Evolutionary conservation across 64 coral and sea anemone species (phyloP).

Genomic region (Montipora efflorescens): DNA sequence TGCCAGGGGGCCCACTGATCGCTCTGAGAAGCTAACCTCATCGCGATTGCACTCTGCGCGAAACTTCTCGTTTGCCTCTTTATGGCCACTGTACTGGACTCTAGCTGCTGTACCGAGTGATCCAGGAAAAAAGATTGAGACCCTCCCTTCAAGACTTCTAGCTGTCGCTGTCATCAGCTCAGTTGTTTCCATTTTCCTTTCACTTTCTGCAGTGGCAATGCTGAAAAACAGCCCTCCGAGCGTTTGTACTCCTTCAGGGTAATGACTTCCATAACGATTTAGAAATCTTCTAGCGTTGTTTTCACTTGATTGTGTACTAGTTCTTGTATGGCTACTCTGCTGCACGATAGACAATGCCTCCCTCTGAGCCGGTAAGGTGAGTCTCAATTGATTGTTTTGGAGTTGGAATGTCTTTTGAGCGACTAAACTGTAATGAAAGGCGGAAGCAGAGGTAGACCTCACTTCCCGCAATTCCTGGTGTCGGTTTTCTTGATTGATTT

Average conservation of each 20-base stretch:
- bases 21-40: too few species aligned
- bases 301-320: too few species aligned
- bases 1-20: too few species aligned
- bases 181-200: neutral
- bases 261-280: slow-evolving; percentile 51
- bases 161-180: neutral
- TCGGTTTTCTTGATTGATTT: too few species aligned
- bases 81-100: too few species aligned
- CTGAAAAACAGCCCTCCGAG: slow-evolving; percentile 35
- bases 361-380: too few species aligned
- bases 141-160: neutral
- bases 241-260: slow-evolving; percentile 22
- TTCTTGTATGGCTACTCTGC: too few species aligned
- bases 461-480: too few species aligned
- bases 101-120: neutral
- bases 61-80: too few species aligned
- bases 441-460: neutral
- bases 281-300: neutral
- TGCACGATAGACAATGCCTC: too few species aligned
- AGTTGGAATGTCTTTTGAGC: slow-evolving; percentile 34
- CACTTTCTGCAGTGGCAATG: slow-evolving; percentile 15
- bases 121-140: neutral
- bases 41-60: too few species aligned
- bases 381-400: neutral
- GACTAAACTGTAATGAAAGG: slow-evolving; percentile 2